A percentile compares a stretch with the other conserved stretches of the same genome.
phyloP scores from a whole-genome alignment of 2,113 vertebrate species.

The Rutilus rutilus region DNA sequence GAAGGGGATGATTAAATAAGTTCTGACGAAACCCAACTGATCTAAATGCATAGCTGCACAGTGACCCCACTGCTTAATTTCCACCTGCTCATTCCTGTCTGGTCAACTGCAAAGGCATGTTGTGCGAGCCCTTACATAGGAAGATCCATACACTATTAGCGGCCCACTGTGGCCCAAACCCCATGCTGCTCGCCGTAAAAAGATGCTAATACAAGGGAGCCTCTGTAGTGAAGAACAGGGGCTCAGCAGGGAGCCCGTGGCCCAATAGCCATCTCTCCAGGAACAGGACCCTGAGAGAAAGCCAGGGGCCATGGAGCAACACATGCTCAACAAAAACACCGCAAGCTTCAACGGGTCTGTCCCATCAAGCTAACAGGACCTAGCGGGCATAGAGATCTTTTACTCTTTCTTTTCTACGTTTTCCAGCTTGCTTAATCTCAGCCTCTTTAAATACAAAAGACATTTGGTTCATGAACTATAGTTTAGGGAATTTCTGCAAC shows the following conservation, averaged over 20 bases:
- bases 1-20: conserved; percentile 69
- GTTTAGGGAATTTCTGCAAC: conserved; percentile 7
- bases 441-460: conserved; percentile 21
- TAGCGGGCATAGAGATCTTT: conserved; percentile 42
- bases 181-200: conserved; percentile 75
- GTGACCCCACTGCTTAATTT: conserved; percentile 57
- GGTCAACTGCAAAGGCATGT: conserved; percentile 73
- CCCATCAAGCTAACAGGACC: conserved; percentile 63
- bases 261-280: conserved; percentile 71
- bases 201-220: conserved; percentile 70
- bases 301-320: conserved; percentile 72
- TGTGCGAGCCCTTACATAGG: conserved; percentile 66
- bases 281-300: conserved; percentile 72
- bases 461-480: not conserved
- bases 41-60: conserved; percentile 63
- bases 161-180: conserved; percentile 64
- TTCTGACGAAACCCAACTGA: conserved; percentile 66
- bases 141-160: conserved; percentile 60
- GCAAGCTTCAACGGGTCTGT: conserved; percentile 73
- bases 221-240: conserved; percentile 68
- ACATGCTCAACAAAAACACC: conserved; percentile 72
- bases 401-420: not conserved
- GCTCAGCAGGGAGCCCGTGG: conserved; percentile 68
- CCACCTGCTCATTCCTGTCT: conserved; percentile 68
- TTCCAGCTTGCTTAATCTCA: conserved; percentile 22